Base-by-base conservation (phyloP, 2,113 vertebrate species). In the Noturus placidus region DNA sequence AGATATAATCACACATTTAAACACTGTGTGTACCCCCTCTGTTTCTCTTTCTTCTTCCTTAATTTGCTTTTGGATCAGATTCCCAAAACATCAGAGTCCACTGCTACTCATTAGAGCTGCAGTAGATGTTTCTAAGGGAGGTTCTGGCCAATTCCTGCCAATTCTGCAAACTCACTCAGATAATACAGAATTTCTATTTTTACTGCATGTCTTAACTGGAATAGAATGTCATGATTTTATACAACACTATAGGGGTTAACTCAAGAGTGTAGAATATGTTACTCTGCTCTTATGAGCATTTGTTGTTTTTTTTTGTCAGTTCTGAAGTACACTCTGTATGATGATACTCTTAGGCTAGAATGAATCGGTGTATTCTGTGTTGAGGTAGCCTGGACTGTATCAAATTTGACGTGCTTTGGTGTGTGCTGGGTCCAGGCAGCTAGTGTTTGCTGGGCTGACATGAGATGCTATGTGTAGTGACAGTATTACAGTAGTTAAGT, bases 61-160 rank as follows among this genome's bases (percentile, higher is more conserved):
- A 84, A 82, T 87, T 83, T 83, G 69, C 80, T 82, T 22, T 67
- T 83, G 80, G 67, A 82, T 82, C 77, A 33, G 70, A 61, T 84
- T 83, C 57, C 67, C 74, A 61, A 85, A 56, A 38, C 82, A 85
- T 85, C 33, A 87, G 52, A 13, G 13, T 63, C 38, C 38, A 83
- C 77, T 88, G 69, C 74, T 72, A 79, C 46, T 85, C 85, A 82
- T 88, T 87, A 87, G 46, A 67, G 59, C 63, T 20, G 33, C 33
- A 88, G 74, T 56, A 33, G 8, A 33, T 11, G 70, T 74, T 72
- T 63, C 20, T 57, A 79, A 72, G 11, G 8, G 9, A 33, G 82
- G 15, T 20, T 56, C 27, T 42, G 35, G 30, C 1, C 76, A 7
- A 76, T 35, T 74, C 42, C 10, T 50, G 81, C 27, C 13, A 35